Evolutionary conservation across 2,113 vertebrate species (phyloP), one percentile per base, ranked within the genome.

Genomic region (Rhadina sibilatrix): DNA sequence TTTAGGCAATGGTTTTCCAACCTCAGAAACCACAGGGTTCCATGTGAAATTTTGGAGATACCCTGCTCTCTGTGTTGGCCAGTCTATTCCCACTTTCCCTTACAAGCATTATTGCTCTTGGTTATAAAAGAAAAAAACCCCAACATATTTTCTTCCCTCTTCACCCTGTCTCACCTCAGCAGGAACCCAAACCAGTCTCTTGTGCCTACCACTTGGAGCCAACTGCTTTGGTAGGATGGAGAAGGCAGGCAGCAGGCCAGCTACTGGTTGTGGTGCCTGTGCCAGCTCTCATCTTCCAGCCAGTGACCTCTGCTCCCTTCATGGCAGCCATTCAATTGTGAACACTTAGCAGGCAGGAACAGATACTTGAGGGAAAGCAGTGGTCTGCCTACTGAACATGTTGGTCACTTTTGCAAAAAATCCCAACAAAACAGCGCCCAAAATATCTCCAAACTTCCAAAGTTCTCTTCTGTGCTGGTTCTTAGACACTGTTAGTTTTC

Each of bases 1-100:
- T 86, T 93, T 88, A 83, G 54, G 33, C 47, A 87, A 6, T 59
- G 56, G 16, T 89, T 86, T 85, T 74, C 91, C 52, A 66, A 27
- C 83, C 76, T 92, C 86, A 81, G 68, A 89, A 90, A 83, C 50
- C 76, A 83, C 83, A 80, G 27, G 28, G 66, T 86, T 92, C 71
- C 38, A 1, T 54, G 50, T 59, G 80, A 75, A 70, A 19, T 38
- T 90, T 54, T 69, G 52, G 47, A n/a, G 50, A 50, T 69, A 54
- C 24, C 66, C 30, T 59, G 64, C 25, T 65, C 9, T 93, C 54
- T 15, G 3, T 27, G n/a, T n/a, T 72, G 75, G 31, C 44, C 49
- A 15, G 35, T 79, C 38, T 52, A 2, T 68, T 31, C 23, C 27
- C 12, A 3, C 76, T 89, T 94, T 90, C 52, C 33, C 31, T 81